These are phyloP conservation scores for Neosilurus mollespiculum DNA, from an alignment of 2,797 vertebrate species.

Conservation along the genomic window DNA sequence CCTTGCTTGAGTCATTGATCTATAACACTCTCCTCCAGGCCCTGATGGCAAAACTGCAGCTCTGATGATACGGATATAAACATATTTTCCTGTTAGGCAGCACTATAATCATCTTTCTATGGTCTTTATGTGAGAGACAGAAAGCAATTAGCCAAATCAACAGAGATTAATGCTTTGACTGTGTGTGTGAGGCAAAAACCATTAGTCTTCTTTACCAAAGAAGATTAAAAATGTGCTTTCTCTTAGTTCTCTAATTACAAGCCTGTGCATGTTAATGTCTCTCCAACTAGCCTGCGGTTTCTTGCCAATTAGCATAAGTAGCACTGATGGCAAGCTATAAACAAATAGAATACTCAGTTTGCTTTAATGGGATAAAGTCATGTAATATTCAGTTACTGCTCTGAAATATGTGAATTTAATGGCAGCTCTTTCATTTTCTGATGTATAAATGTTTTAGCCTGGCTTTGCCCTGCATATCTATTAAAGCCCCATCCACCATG, in stretches of 20 bases:
- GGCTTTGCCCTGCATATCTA: conserved; percentile 27
- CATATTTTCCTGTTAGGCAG: conserved; percentile 61
- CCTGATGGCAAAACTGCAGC: conserved; percentile 58
- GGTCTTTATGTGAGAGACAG: conserved; percentile 62
- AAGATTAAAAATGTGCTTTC: conserved; percentile 66
- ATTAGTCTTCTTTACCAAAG: conserved; percentile 65
- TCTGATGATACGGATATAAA: conserved; percentile 63
- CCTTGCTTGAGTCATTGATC: conserved; percentile 63
- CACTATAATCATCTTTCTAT: conserved; percentile 66
- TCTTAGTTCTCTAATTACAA: conserved; percentile 66
- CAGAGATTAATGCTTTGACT: conserved; percentile 66
- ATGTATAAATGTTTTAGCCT: conserved; percentile 28
- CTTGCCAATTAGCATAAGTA: conserved; percentile 62
- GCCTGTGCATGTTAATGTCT: conserved; percentile 60
- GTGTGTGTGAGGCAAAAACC: conserved; percentile 55
- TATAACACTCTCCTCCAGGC: conserved; percentile 51
- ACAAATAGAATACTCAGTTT: conserved; percentile 64
- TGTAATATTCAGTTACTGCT: conserved; percentile 39
- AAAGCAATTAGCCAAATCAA: conserved; percentile 69
- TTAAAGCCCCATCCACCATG: conserved; percentile 17
- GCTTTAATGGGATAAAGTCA: conserved; percentile 48
- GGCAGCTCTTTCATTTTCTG: conserved; percentile 17
- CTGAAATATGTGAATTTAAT: conserved; percentile 32
- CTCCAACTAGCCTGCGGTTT: conserved; percentile 59
- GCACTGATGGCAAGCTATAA: conserved; percentile 59